A percentile compares a stretch with the other conserved stretches of the same genome.
These are phyloP conservation scores for Nothocercus julius DNA, from an alignment of 2,113 vertebrate genomes.

Conservation along the genomic window DNA sequence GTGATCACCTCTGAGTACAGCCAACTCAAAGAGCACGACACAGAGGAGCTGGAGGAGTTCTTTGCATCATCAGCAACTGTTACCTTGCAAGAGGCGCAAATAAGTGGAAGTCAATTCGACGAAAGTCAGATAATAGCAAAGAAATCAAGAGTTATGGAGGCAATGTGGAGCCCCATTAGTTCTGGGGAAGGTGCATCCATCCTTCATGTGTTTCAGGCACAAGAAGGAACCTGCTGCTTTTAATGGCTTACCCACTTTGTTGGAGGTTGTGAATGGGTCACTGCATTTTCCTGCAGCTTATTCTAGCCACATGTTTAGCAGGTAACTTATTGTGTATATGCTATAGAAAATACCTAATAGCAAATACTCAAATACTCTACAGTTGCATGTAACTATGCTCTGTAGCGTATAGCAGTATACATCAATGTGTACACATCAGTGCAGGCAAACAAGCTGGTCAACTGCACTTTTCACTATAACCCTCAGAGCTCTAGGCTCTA, in stretches of 20 bases:
- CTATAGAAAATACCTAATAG: not conserved
- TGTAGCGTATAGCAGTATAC: no score
- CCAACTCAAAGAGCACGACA: not conserved
- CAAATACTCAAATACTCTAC: not conserved
- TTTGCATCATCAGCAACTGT: not conserved
- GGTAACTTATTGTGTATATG: not conserved
- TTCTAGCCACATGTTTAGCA: not conserved
- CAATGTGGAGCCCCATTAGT: not conserved
- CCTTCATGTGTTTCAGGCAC: not conserved
- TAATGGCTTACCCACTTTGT: not conserved
- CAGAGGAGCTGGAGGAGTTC: not conserved
- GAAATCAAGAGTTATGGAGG: not conserved
- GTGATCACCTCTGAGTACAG: not conserved
- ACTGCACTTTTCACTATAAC: not conserved
- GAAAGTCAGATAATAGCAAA: not conserved
- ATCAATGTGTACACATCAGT: no score
- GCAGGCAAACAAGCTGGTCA: no score
- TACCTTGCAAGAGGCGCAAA: not conserved
- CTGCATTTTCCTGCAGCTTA: not conserved
- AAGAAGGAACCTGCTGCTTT: not conserved
- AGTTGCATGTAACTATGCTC: not conserved
- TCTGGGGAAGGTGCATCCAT: not conserved
- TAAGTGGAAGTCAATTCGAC: not conserved
- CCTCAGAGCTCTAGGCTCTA: not conserved
- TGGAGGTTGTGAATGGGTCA: not conserved